Base-by-base conservation (phyloP, 2,797 vertebrate genomes). In the Erethizon dorsatum region DNA sequence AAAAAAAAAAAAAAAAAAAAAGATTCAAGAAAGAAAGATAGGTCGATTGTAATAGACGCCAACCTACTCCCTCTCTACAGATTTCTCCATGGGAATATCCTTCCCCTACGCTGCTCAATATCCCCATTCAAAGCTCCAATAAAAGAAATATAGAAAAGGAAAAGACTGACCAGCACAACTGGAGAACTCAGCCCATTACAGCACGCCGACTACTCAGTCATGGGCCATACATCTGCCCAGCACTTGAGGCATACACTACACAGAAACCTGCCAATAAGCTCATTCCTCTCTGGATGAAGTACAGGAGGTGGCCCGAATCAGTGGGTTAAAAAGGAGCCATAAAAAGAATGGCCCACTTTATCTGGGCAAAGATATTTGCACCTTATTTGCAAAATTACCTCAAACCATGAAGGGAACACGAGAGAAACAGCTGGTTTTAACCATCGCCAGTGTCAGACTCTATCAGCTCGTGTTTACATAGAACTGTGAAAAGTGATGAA, bases 241-340 rank as follows among this genome's bases (percentile, higher is more conserved):
- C 5, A 1, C 33, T 4, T 6, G 7, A 41, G 14, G 45, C n/a
- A 0, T 0, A 14, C 0, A 18, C n/a, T 2, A 28, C 37, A 11
- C 0, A 78, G 52, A 80, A 75, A 57, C 20, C 47, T 8, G 65
- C 87, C 63, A 17, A 20, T 2, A n/a, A 80, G 56, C 28, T 33
- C 82, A 83, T 18, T 50, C 28, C 47, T 28, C 37, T 52, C 33
- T 69, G 75, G 1, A 37, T 24, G 8, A 78, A 71, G 28, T 28
- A 50, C 22, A 41, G 24, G 1, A 54, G 1, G 1, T 22, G 13
- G 54, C 83, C 82, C 61, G 50, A 37, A 9, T 17, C 91, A 63
- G 26, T 41, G 22, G 28, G 86, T 52, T 77, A 65, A 63, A 65
- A 92, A 91, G 75, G 77, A 80, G 61, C 56, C 73, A 28, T 37